These are phyloP conservation scores for Apostichopus japonicus DNA, from an alignment of 35 echinoderm and acorn worm species.

Conservation along the genomic window DNA sequence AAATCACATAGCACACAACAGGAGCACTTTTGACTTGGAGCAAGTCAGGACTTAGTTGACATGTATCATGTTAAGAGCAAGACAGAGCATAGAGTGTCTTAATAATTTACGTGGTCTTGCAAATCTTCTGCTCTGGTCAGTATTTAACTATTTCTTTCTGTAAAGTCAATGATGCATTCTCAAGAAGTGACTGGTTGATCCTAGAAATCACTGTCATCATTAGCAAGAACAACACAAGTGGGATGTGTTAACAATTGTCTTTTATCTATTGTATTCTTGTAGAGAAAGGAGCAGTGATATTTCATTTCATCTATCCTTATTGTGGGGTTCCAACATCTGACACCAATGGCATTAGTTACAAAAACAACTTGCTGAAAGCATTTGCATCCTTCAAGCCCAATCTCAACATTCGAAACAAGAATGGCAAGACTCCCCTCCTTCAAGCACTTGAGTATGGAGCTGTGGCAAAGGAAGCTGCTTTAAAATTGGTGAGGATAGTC, in stretches of 20 bases:
- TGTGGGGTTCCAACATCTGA: not conserved
- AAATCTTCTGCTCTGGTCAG: no score
- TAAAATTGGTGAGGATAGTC: slow-evolving; percentile 38
- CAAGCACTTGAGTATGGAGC: not conserved
- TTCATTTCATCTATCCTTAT: slow-evolving; percentile 16
- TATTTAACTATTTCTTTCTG: no score
- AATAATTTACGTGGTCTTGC: no score
- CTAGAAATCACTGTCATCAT: no score
- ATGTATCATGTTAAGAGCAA: not conserved
- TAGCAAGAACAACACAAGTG: no score
- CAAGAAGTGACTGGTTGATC: no score
- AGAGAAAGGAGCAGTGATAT: slow-evolving; percentile 11
- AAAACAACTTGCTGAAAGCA: not conserved
- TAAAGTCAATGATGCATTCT: no score
- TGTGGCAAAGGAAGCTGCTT: slow-evolving; percentile 1
- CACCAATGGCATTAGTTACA: not conserved
- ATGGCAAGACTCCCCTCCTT: slow-evolving; percentile 54
- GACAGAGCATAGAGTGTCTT: no score
- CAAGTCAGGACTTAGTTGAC: not conserved
- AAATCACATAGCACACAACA: no score
- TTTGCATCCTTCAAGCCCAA: slow-evolving; percentile 46
- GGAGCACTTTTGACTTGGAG: not conserved
- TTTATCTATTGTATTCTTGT: not conserved
- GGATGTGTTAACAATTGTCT: no score
- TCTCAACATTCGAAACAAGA: slow-evolving; percentile 24